These are phyloP conservation scores for Magallana gigas DNA, from an alignment of 1,140 invertebrate genomes.

Conservation along the genomic window DNA sequence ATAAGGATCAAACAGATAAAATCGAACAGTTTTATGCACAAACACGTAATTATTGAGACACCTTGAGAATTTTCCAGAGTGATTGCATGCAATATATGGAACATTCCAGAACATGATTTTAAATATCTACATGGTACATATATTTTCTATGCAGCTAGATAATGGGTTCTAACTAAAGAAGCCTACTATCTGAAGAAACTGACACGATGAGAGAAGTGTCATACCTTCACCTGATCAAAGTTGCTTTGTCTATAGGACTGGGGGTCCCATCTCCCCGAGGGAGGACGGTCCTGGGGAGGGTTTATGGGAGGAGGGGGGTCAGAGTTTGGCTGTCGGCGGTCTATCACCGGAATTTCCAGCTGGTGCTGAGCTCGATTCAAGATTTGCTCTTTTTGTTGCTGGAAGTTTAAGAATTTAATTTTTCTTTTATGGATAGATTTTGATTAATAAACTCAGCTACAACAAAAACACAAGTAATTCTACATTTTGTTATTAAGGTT, in stretches of 20 bases:
- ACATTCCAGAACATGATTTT: no score
- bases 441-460: no score
- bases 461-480: no score
- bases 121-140: no score
- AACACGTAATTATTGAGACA: no score
- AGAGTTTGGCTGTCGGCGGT: neutral
- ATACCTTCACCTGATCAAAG: conserved; percentile 26
- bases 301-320: neutral
- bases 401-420: conserved; percentile 24
- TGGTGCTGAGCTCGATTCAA: conserved; percentile 42
- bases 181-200: neutral
- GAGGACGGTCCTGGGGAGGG: neutral
- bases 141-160: no score
- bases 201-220: neutral
- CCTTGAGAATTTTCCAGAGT: no score
- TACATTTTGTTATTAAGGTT: no score
- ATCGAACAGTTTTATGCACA: no score
- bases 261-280: conserved; percentile 40
- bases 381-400: conserved; percentile 52
- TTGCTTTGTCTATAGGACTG: conserved; percentile 24
- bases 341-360: conserved; percentile 39
- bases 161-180: no score
- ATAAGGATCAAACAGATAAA: no score
- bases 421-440: neutral
- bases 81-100: no score